Evolutionary conservation across 2,888 invertebrate genomes (phyloP).

Genomic region (Pollenia griseotomentosa): DNA sequence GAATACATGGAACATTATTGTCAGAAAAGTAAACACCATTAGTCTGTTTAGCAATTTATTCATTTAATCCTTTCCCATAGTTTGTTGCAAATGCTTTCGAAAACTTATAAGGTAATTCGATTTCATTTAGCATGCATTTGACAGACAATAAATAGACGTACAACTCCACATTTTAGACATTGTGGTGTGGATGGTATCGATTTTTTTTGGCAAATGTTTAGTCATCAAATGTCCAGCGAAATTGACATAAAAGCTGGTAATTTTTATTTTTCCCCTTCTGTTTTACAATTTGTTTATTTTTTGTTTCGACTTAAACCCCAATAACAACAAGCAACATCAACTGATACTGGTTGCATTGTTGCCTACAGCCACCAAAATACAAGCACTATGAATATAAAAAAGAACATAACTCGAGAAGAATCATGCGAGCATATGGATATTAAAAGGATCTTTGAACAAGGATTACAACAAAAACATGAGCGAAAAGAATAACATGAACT

Average conservation of each 20-base stretch:
- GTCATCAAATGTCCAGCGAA: slow-evolving; percentile 69
- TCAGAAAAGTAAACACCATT: too few species aligned
- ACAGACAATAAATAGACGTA: slow-evolving; percentile 5
- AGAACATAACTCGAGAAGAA: background rate
- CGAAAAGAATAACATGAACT: slow-evolving; percentile 45
- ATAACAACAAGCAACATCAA: slow-evolving; percentile 24
- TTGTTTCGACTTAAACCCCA: background rate
- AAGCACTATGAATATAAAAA: slow-evolving; percentile 12
- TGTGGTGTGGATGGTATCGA: slow-evolving; percentile 21
- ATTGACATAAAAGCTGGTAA: slow-evolving; percentile 63
- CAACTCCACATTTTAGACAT: slow-evolving; percentile 7
- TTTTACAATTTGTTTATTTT: slow-evolving; percentile 34
- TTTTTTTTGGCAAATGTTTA: slow-evolving; percentile 52
- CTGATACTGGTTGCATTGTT: slow-evolving; percentile 31
- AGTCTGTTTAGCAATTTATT: background rate
- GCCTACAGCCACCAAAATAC: background rate
- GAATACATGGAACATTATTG: too few species aligned
- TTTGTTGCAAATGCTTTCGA: background rate
- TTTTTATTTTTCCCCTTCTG: slow-evolving; percentile 29
- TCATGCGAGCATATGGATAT: background rate
- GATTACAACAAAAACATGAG: slow-evolving; percentile 28
- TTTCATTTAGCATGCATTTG: background rate
- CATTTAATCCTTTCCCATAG: too few species aligned
- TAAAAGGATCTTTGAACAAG: slow-evolving; percentile 33
- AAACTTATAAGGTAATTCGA: background rate